Evolutionary conservation across 2,113 vertebrate genomes (phyloP), one percentile per base, ranked within the genome.

Genomic region (Fulica atra): DNA sequence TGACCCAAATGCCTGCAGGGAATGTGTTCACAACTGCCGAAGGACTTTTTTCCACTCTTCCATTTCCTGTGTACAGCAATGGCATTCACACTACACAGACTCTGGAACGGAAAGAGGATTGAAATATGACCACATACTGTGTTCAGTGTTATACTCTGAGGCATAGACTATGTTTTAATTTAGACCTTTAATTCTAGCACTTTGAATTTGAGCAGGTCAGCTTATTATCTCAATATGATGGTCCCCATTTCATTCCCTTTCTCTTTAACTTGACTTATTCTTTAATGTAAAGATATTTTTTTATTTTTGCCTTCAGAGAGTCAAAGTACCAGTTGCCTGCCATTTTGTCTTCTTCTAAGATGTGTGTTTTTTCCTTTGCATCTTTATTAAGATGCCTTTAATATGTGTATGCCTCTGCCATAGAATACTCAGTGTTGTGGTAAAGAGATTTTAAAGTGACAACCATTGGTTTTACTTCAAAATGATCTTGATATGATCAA

Each of bases 41-140:
- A 98, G 99, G 99, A 97, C 99, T 99, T 66, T 99, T 99, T 98
- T 99, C 99, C 46, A 99, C 99, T 70, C 98, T 99, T 96, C 99
- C 99, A 80, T 99, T 99, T 98, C 99, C 99, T 5, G 99, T 99
- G 95, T 99, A 99, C 98, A 99, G 99, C 98, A 99, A 99, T 36
- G 99, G 99, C 95, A 99, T 99, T 98, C 99, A 99, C 96, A 98
- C 98, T 97, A 98, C 99, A 96, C 99, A 99, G 98, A 98, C 98
- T 98, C 99, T 99, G 98, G 99, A 99, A 98, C 98, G 99, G 98
- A 99, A 99, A 97, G 99, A 99, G 97, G 99, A 99, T 98, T 99
- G 98, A 99, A 97, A 96, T 97, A 91, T 97, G 98, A 98, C 98
- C 99, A 98, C 98, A 96, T 98, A 98, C 98, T 99, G 98, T 98